Evolutionary conservation across 2,797 vertebrate genomes (phyloP).

Genomic region (Lemur catta): DNA sequence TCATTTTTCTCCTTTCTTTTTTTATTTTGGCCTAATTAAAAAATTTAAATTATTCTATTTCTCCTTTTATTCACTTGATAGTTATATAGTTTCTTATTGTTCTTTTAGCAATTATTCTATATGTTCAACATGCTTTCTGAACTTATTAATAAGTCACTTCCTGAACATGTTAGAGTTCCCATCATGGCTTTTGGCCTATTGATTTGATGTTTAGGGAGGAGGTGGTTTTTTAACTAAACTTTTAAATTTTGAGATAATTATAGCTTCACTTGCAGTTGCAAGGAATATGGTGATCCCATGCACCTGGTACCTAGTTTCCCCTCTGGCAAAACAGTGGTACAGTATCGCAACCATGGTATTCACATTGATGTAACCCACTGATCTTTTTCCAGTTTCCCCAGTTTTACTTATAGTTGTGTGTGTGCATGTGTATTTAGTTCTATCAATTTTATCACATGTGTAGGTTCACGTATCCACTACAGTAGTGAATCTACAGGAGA

Average conservation of each 20-base stretch:
- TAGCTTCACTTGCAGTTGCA: background rate
- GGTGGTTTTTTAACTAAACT: background rate
- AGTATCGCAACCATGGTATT: background rate
- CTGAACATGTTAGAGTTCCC: background rate
- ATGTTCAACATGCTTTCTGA: background rate
- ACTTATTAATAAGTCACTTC: background rate
- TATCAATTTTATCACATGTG: no score
- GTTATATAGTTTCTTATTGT: background rate
- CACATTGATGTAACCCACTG: fast-evolving
- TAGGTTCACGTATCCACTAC: no score
- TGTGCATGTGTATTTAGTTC: background rate
- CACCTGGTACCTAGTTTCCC: fast-evolving
- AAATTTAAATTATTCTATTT: fast-evolving
- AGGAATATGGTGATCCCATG: background rate
- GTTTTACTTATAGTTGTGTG: fast-evolving
- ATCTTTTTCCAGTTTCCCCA: background rate
- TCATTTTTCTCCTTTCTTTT: background rate
- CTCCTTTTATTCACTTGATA: background rate
- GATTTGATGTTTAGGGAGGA: background rate
- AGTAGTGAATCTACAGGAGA: no score
- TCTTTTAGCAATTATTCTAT: background rate
- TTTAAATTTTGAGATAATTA: background rate
- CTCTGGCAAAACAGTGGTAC: background rate
- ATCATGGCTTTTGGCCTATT: background rate
- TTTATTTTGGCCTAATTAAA: background rate